Evolutionary conservation across 2,888 invertebrate genomes (phyloP).

Genomic region (Erebia aethiops): DNA sequence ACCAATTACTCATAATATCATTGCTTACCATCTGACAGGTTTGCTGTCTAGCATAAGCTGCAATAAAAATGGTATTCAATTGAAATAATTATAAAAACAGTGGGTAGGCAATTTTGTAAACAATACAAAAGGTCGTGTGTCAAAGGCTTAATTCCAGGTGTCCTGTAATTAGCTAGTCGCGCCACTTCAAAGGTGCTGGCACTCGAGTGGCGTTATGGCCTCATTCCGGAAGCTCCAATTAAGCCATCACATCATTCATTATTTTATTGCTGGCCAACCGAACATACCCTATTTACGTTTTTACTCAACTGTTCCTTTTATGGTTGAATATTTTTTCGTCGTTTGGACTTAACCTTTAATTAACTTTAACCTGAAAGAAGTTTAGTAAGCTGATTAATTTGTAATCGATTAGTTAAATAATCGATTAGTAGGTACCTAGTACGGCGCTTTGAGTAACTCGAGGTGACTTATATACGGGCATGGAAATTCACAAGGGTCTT

Average conservation of each 20-base stretch:
- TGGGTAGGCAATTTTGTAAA: slow-evolving; percentile 15
- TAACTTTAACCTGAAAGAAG: neutral
- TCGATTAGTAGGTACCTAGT: too few species aligned
- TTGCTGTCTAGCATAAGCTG: too few species aligned
- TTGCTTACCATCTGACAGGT: too few species aligned
- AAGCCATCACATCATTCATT: slow-evolving; percentile 72
- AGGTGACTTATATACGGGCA: neutral
- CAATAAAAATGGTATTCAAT: too few species aligned
- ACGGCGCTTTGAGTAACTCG: neutral
- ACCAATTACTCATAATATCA: too few species aligned
- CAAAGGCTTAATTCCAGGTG: slow-evolving; percentile 54
- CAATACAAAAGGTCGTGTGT: slow-evolving; percentile 35
- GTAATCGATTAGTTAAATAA: neutral
- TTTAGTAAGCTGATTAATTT: neutral
- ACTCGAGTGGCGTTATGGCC: slow-evolving; percentile 57
- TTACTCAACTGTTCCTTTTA: slow-evolving; percentile 16
- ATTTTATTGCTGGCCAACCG: slow-evolving; percentile 58
- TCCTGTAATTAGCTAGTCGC: slow-evolving; percentile 59
- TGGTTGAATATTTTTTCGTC: slow-evolving; percentile 1
- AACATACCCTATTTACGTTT: slow-evolving; percentile 21
- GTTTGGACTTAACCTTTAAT: slow-evolving; percentile 2
- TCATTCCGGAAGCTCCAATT: slow-evolving; percentile 68
- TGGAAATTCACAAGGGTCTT: too few species aligned
- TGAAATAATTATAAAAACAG: neutral
- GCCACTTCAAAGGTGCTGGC: slow-evolving; percentile 59